These are phyloP conservation scores for Lepidocolaptes lacrymiger DNA, from an alignment of 2,797 vertebrate species.

Conservation along the genomic window DNA sequence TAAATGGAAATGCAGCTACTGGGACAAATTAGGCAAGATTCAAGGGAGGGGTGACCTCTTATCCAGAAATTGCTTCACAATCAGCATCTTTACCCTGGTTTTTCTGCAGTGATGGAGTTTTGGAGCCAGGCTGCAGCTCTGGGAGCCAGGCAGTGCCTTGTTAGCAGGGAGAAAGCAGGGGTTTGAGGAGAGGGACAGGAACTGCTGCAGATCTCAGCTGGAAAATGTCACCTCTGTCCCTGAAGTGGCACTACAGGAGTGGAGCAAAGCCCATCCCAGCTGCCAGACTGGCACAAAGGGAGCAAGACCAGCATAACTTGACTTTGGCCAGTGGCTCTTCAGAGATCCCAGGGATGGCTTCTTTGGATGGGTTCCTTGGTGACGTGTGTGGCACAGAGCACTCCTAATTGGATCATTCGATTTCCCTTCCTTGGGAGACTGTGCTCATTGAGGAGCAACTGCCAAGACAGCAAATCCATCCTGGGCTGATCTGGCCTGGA, in stretches of 20 bases:
- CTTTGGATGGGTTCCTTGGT: neutral
- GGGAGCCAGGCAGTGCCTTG: neutral
- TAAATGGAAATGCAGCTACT: neutral
- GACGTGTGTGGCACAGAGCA: fast-evolving
- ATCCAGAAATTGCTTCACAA: neutral
- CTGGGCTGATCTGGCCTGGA: neutral
- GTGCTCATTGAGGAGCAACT: neutral
- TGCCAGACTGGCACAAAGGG: fast-evolving
- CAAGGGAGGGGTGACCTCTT: neutral
- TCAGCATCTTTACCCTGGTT: neutral
- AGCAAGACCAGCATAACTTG: fast-evolving
- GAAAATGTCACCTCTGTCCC: neutral
- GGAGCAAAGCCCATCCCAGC: neutral
- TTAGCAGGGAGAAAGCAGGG: neutral
- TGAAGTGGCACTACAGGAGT: neutral
- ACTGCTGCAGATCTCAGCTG: neutral
- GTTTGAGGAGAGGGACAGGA: neutral
- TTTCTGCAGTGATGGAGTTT: neutral
- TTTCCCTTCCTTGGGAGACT: neutral
- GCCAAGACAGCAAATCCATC: neutral
- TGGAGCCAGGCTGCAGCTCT: neutral
- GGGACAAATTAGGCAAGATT: neutral
- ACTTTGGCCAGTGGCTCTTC: neutral
- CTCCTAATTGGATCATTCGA: neutral
- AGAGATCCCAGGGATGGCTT: neutral